phyloP scores from a whole-genome alignment of 2,113 vertebrate genomes.

The Neomonachus schauinslandi region DNA sequence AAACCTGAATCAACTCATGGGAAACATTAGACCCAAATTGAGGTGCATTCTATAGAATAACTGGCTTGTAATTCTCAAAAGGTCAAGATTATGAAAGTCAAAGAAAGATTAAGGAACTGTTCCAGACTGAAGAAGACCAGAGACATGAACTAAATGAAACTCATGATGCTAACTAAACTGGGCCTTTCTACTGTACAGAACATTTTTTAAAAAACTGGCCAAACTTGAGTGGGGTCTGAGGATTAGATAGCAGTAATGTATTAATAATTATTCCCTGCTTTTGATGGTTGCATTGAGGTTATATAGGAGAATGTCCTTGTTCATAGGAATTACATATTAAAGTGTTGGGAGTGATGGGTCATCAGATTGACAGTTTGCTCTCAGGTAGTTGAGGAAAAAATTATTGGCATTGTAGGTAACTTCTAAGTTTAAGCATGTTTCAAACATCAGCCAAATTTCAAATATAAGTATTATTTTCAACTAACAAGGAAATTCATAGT shows the following conservation, averaged over 20 bases:
- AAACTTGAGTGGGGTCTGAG: background rate
- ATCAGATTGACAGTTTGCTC: background rate
- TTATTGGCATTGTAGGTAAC: background rate
- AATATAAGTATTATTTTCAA: slow-evolving; percentile 43
- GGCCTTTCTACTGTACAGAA: background rate
- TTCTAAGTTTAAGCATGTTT: slow-evolving; percentile 28
- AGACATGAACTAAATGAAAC: background rate
- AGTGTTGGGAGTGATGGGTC: background rate
- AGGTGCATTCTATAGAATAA: background rate
- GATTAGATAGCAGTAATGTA: background rate
- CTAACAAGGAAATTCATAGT: background rate
- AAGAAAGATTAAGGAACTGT: background rate
- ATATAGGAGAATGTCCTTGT: slow-evolving; percentile 26
- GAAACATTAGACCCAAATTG: background rate
- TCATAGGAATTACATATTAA: background rate
- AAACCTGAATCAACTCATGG: background rate
- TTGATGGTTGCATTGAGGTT: background rate
- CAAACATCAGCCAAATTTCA: background rate
- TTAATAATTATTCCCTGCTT: background rate
- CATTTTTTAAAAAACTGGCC: background rate
- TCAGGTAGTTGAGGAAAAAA: background rate
- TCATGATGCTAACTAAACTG: background rate
- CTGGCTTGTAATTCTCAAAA: background rate
- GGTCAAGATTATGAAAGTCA: background rate
- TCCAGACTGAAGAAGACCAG: background rate